Base-by-base conservation (phyloP, 2,888 invertebrate species). In the Campoplex nolae region DNA sequence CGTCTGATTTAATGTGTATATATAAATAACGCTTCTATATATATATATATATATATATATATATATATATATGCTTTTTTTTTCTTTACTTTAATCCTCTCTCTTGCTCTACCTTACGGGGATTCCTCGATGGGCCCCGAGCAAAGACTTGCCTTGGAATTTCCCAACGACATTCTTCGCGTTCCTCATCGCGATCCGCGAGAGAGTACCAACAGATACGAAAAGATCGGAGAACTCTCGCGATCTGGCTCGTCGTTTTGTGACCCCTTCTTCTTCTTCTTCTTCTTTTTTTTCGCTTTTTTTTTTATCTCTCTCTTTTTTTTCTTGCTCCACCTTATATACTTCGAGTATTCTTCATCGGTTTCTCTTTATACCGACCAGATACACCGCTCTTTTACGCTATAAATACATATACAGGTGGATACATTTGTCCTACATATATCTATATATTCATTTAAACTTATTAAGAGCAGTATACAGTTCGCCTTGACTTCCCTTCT, bases 101-200 rank as follows among this genome's bases (percentile, higher is more conserved):
- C 35, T 62, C n/a, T 75, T 13, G 54, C 68, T 54, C 76, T 73
- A 82, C 70, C 87, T 79, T 75, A 79, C 68, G 78, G 84, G 78
- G 78, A 79, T 79, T 70, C 82, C 82, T 75, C 78, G 78, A 81
- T 71, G 70, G 54, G 51, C 65, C 77, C 65, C 77, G 81, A 80
- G 83, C 65, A 48, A 80, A 51, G 67, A 83, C 76, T 86, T 18
- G 86, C 74, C 87, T 77, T 88, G 90, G 91, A 89, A 91, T 92
- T 91, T 90, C 90, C 90, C 88, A 90, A 87, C 87, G 88, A 90
- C 88, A 88, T 88, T 88, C 87, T 75, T 83, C 68, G 86, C 79
- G 73, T 89, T 88, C 88, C 85, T 74, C 76, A 83, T 79, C 79
- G 73, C 76, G 80, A 80, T 68, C 76, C 74, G 85, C 76, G 82